phyloP scores from a whole-genome alignment of 2,113 vertebrate genomes.

The Cyrtonyx montezumae region DNA sequence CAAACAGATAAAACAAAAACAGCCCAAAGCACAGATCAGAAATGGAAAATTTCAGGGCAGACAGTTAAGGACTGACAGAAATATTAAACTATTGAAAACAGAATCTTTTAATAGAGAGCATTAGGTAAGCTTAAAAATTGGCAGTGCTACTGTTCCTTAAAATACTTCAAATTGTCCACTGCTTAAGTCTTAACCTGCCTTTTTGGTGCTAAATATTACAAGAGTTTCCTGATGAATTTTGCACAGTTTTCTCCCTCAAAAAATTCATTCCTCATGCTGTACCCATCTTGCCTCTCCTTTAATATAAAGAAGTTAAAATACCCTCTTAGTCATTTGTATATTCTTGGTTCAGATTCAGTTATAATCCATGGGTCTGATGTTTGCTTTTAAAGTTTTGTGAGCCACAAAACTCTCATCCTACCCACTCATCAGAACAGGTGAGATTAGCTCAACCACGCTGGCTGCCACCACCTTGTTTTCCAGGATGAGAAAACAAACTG shows the following conservation, averaged over 20 bases:
- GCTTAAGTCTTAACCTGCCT: not conserved
- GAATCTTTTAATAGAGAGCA: constrained; percentile 7
- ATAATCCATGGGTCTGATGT: not conserved
- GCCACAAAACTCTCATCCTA: not conserved
- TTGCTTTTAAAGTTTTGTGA: not conserved
- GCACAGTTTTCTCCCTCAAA: not conserved
- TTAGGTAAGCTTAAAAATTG: constrained; percentile 47
- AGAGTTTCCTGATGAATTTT: not conserved
- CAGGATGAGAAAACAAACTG: not conserved
- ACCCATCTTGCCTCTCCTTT: not conserved
- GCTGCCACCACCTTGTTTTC: not conserved
- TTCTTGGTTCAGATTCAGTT: not conserved
- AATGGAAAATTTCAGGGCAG: constrained; percentile 35
- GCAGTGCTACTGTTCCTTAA: not conserved
- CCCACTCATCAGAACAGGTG: not conserved
- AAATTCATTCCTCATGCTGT: not conserved
- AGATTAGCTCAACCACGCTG: not conserved
- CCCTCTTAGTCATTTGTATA: not conserved
- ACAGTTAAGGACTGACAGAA: not conserved
- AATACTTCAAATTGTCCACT: not conserved
- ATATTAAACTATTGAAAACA: not conserved
- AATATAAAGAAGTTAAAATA: not conserved
- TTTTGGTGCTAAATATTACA: not conserved
- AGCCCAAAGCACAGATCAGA: not conserved
- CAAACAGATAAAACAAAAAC: constrained; percentile 2